A percentile compares a stretch with the other conserved stretches of the same genome.
These are phyloP conservation scores for Myrmophylax atrothorax DNA, from an alignment of 2,113 vertebrate species.

Conservation along the genomic window DNA sequence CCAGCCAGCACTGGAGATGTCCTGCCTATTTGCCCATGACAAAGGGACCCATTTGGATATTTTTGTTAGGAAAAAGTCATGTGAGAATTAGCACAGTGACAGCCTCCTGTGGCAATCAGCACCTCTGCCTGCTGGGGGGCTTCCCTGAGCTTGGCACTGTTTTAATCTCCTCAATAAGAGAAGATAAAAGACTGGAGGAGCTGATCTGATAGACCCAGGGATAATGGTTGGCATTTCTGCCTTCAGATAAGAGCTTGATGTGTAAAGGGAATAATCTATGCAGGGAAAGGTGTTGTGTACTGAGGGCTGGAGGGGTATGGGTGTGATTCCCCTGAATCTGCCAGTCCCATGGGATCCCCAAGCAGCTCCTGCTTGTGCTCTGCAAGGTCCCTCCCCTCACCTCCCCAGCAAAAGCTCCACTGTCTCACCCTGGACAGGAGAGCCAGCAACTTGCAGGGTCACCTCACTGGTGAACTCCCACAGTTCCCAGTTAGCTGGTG, in stretches of 20 bases:
- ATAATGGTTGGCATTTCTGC: neutral
- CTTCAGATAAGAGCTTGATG: neutral
- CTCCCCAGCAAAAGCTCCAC: neutral
- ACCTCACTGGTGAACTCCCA: rapidly evolving
- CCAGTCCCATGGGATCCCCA: neutral
- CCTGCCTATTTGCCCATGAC: rapidly evolving
- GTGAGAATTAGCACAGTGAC: neutral
- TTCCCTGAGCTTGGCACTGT: neutral
- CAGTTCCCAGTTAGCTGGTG: neutral
- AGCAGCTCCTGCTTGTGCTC: neutral
- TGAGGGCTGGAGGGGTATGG: neutral
- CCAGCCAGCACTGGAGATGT: neutral
- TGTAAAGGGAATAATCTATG: neutral
- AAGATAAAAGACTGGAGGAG: constrained; percentile 34
- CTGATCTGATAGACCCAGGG: neutral
- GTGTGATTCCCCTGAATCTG: rapidly evolving
- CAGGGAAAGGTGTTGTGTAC: neutral
- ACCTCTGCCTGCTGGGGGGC: neutral
- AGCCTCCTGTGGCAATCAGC: neutral
- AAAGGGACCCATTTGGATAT: neutral
- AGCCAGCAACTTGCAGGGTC: rapidly evolving
- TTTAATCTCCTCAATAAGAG: constrained; percentile 25
- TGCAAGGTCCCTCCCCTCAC: rapidly evolving
- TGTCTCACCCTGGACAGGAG: neutral
- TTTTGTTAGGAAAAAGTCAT: neutral